A percentile compares a stretch with the other conserved stretches of the same genome.
phyloP scores from a whole-genome alignment of 2,113 vertebrate genomes.

The Pelodiscus sinensis region DNA sequence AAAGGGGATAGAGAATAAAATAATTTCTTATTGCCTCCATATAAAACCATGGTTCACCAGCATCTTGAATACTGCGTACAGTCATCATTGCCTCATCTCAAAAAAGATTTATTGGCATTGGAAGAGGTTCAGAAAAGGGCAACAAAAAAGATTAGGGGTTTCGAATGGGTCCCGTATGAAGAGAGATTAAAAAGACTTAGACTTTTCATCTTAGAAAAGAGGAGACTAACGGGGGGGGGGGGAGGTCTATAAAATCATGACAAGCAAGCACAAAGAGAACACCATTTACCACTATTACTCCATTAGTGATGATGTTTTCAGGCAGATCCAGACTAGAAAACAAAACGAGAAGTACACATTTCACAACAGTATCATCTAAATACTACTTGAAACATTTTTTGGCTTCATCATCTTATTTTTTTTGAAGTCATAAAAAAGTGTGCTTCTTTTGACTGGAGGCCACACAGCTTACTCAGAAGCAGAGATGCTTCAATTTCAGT shows the following conservation, averaged over 20 bases:
- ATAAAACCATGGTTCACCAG: too few species aligned
- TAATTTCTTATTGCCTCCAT: too few species aligned
- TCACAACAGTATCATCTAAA: neutral
- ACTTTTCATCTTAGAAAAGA: too few species aligned
- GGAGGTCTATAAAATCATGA: neutral
- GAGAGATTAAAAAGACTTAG: too few species aligned
- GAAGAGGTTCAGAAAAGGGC: too few species aligned
- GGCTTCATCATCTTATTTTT: neutral
- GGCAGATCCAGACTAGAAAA: slow-evolving; percentile 48
- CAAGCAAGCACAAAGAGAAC: neutral
- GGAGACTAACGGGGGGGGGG: too few species aligned
- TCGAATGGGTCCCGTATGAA: too few species aligned
- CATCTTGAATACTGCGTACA: too few species aligned
- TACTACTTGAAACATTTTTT: neutral
- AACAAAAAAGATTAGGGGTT: too few species aligned
- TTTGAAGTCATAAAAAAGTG: neutral
- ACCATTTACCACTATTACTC: slow-evolving; percentile 65
- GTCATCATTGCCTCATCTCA: too few species aligned
- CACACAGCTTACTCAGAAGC: neutral
- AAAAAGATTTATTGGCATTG: too few species aligned
- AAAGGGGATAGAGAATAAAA: too few species aligned
- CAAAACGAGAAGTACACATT: slow-evolving; percentile 5
- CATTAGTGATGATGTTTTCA: slow-evolving; percentile 71
- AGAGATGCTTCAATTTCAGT: neutral
- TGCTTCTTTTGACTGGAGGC: neutral